These are phyloP conservation scores for Ormyrus pomaceus DNA, from an alignment of 2,888 invertebrate genomes.

Conservation along the genomic window DNA sequence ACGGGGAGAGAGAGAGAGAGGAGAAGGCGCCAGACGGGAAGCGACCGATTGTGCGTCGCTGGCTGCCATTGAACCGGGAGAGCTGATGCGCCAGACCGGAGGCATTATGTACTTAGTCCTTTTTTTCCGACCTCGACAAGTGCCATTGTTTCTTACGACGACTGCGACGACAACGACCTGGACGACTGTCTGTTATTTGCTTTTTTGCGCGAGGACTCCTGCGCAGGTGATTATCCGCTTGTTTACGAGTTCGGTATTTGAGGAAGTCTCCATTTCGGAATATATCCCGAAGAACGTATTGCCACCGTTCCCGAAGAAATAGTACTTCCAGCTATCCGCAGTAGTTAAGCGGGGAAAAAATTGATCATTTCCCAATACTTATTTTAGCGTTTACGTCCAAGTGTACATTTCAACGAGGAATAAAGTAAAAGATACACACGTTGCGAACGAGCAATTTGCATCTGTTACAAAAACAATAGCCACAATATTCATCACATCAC, in stretches of 20 bases:
- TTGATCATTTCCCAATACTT: no score
- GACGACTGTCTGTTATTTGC: conserved; percentile 34
- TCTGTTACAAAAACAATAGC: no score
- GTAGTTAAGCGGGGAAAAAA: no score
- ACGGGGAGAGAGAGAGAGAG: conserved; percentile 8
- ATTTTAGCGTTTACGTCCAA: no score
- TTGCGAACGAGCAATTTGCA: no score
- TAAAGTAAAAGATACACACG: no score
- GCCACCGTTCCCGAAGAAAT: no score
- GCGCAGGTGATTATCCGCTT: conserved; percentile 30
- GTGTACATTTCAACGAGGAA: no score
- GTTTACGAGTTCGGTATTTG: conserved; percentile 28
- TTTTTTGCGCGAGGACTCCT: not conserved
- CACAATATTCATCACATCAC: no score
- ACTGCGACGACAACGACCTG: conserved; percentile 17
- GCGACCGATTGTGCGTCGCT: conserved; percentile 38
- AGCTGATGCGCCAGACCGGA: conserved; percentile 29
- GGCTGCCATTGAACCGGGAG: conserved; percentile 42
- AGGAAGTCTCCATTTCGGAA: conserved; percentile 3
- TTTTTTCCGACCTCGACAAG: conserved; percentile 43
- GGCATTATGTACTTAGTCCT: conserved; percentile 45
- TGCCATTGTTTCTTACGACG: conserved; percentile 52
- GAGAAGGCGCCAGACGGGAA: conserved; percentile 53
- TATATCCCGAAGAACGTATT: no score
- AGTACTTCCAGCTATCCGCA: no score